Conservation (phyloP, 2,113 vertebrate species). For the Lagenorhynchus albirostris region DNA sequence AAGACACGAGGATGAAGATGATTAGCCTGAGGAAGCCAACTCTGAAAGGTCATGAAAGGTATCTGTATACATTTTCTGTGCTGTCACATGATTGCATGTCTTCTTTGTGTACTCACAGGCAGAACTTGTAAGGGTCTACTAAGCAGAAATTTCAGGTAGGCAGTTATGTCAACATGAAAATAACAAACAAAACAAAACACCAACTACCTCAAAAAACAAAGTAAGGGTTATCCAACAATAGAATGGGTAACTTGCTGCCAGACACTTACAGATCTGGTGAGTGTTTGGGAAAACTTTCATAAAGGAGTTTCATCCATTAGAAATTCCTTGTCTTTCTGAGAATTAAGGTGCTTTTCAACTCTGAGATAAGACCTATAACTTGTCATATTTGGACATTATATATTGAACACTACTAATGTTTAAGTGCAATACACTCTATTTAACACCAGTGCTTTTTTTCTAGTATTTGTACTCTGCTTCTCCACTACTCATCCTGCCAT, state of each 20-base stretch:
- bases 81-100: not conserved
- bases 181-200: not conserved
- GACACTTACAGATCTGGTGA: not conserved
- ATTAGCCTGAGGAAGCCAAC: not conserved
- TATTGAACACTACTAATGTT: not conserved
- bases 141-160: not conserved
- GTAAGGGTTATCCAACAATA: not conserved
- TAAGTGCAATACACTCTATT: not conserved
- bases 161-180: not conserved
- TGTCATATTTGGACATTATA: not conserved
- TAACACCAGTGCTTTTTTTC: not conserved
- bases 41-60: not conserved
- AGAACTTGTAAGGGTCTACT: not conserved
- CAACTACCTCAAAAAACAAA: not conserved
- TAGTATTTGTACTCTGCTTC: not conserved
- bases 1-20: not conserved
- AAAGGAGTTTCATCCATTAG: not conserved
- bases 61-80: not conserved
- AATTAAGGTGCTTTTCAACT: not conserved
- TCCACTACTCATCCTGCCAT: rapidly evolving
- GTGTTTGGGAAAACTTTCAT: not conserved
- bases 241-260: not conserved
- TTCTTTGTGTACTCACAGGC: not conserved
- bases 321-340: not conserved
- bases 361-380: not conserved